phyloP scores from a whole-genome alignment of 2,888 invertebrate genomes.

The Cataglyphis altisquamis region DNA sequence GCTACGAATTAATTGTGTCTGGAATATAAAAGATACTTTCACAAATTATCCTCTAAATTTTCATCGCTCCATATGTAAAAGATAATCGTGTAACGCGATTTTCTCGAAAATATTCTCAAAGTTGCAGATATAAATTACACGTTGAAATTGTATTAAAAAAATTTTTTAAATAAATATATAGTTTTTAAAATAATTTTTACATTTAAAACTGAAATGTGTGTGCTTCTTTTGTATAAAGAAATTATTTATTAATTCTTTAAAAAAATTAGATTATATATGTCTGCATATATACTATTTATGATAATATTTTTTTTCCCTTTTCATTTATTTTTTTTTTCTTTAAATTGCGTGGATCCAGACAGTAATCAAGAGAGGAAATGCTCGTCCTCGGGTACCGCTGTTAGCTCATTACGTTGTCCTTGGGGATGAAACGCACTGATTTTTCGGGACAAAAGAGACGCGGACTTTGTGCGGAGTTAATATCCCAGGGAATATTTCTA shows the following conservation, averaged over 20 bases:
- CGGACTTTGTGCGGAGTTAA: slow-evolving; percentile 40
- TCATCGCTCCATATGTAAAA: not conserved
- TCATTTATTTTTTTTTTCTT: not conserved
- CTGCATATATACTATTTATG: not conserved
- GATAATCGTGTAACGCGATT: not conserved
- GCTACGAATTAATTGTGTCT: not conserved
- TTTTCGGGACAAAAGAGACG: slow-evolving; percentile 45
- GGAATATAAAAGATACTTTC: not conserved
- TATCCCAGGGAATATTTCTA: slow-evolving; percentile 28
- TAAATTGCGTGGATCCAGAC: slow-evolving; percentile 23
- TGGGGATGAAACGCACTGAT: slow-evolving; percentile 46
- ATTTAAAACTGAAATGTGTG: not conserved
- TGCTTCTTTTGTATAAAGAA: not conserved
- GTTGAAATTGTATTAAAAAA: not conserved
- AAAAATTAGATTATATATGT: not conserved
- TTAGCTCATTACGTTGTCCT: slow-evolving; percentile 40
- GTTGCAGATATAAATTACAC: not conserved
- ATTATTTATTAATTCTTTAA: not conserved
- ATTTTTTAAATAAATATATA: not conserved
- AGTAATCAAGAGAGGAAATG: slow-evolving; percentile 29
- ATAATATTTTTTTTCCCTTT: not conserved
- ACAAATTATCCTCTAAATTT: not conserved
- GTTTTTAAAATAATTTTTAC: not conserved
- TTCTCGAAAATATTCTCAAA: not conserved
- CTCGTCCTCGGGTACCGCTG: not conserved